A percentile compares a stretch with the other conserved stretches of the same genome.
phyloP scores from a whole-genome alignment of 2,113 vertebrate species.

The Sisor rabdophorus region DNA sequence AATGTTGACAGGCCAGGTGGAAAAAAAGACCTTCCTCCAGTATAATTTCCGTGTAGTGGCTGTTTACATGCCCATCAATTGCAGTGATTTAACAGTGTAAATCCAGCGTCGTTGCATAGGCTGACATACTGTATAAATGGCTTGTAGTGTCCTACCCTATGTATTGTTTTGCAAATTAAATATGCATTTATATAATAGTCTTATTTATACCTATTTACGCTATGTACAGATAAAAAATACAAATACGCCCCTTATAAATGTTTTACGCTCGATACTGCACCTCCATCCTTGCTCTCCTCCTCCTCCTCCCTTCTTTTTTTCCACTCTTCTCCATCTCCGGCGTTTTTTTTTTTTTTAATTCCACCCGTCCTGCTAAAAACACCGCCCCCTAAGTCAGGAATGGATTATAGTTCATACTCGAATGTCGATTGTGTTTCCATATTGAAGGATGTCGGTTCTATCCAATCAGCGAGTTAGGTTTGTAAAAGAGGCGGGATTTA shows the following conservation, averaged over 20 bases:
- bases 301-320: conserved; percentile 54
- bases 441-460: background rate
- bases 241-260: conserved; percentile 58
- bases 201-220: conserved; percentile 46
- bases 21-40: conserved; percentile 17
- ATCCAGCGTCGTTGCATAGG: conserved; percentile 39
- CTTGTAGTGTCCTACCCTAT: conserved; percentile 30
- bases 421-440: background rate
- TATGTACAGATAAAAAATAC: conserved; percentile 48
- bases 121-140: conserved; percentile 22
- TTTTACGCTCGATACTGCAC: conserved; percentile 53
- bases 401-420: background rate
- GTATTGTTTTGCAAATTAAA: conserved; percentile 49
- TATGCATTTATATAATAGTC: conserved; percentile 10
- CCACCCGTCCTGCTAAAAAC: background rate
- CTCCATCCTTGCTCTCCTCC: conserved; percentile 54
- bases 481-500: background rate
- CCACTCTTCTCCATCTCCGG: conserved; percentile 51
- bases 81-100: conserved; percentile 29
- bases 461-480: conserved; percentile 2
- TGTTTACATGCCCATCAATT: conserved; percentile 17
- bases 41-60: conserved; percentile 12
- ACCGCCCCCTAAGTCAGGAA: conserved; percentile 1
- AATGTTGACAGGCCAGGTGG: conserved; percentile 29
- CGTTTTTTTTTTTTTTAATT: background rate